A percentile compares a stretch with the other conserved stretches of the same genome.
Evolutionary conservation across 2,113 vertebrate species (phyloP).

Genomic region (Passer domesticus): DNA sequence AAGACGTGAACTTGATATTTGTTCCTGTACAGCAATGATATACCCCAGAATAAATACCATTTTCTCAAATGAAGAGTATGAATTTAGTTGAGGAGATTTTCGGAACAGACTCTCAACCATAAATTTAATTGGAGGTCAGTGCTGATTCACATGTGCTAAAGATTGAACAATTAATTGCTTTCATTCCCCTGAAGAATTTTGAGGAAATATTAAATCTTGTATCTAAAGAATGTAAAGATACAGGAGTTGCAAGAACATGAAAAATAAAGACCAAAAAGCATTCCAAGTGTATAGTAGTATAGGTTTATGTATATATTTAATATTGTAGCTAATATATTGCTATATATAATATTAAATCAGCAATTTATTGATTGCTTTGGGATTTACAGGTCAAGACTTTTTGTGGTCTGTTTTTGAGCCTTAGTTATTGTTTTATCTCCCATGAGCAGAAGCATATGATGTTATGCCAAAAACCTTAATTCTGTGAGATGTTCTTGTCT

Average conservation of each 20-base stretch:
- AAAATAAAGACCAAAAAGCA: not conserved
- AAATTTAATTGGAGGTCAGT: not conserved
- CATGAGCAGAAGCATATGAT: not conserved
- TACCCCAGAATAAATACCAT: not conserved
- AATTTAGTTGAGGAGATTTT: not conserved
- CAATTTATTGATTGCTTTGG: not conserved
- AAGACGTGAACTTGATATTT: not conserved
- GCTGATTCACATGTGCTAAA: not conserved
- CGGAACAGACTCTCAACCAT: not conserved
- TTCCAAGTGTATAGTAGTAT: not conserved
- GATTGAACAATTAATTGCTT: not conserved
- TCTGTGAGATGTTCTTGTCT: not conserved
- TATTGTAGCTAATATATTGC: not conserved
- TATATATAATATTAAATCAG: not conserved
- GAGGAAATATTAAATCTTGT: conserved; percentile 18
- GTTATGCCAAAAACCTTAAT: not conserved
- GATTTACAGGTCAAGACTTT: not conserved
- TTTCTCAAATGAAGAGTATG: not conserved
- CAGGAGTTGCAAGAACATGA: not conserved
- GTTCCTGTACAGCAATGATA: not conserved
- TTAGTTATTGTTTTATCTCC: not conserved
- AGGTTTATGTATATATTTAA: not conserved
- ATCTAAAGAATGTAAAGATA: not conserved
- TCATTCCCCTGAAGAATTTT: not conserved
- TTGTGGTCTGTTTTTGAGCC: not conserved